phyloP scores from a whole-genome alignment of 2,797 vertebrate genomes.

The Melanotaenia pygmaea region DNA sequence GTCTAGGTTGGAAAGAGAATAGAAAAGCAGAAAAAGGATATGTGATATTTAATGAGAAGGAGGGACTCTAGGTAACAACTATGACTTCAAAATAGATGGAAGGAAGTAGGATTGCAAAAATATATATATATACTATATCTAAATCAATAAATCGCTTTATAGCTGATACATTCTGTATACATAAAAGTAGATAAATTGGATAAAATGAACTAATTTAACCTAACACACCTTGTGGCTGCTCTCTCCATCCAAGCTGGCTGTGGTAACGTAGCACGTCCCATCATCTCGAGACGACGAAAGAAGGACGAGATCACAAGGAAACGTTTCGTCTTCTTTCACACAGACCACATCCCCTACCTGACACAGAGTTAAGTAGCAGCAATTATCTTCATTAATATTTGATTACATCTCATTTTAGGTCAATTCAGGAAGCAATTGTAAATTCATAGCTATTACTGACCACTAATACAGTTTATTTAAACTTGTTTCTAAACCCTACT shows the following conservation, averaged over 20 bases:
- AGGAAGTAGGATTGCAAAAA: background rate
- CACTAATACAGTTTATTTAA: background rate
- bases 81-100: background rate
- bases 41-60: background rate
- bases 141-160: background rate
- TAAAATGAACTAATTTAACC: background rate
- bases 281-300: conserved; percentile 91
- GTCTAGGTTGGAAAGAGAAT: conserved; percentile 78
- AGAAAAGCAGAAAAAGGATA: too few relatives aligned
- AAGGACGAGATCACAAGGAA: conserved; percentile 95
- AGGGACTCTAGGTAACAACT: background rate
- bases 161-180: background rate
- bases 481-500: background rate
- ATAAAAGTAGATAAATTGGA: background rate
- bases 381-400: background rate
- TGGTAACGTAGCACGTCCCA: conserved; percentile 95
- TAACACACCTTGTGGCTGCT: conserved; percentile 93
- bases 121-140: background rate
- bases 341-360: conserved; percentile 96
- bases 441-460: background rate
- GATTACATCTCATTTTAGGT: too few relatives aligned
- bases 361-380: background rate
- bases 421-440: background rate
- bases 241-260: conserved; percentile 96
- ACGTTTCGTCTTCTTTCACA: conserved; percentile 94